Conservation (phyloP, 2,888 invertebrate genomes). For the Melipona bicolor region DNA sequence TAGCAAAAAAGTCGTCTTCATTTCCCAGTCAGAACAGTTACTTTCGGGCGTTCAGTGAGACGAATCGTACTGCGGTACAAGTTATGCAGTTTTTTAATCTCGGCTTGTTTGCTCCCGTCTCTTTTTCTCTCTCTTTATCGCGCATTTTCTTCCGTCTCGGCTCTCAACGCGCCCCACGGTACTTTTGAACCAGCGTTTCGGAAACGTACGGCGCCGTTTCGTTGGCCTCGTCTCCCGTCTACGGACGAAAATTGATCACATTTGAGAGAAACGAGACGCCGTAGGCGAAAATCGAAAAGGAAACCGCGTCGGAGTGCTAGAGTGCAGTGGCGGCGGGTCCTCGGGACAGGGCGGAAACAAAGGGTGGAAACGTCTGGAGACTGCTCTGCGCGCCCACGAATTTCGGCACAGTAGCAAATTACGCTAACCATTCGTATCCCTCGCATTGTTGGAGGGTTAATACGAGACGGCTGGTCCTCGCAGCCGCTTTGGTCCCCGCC, state of each 20-base stretch:
- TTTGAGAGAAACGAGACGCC: background rate
- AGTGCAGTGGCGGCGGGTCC: constrained; percentile 15
- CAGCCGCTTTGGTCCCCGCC: constrained; percentile 29
- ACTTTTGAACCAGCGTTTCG: background rate
- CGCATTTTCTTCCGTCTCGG: no score
- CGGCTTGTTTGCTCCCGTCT: background rate
- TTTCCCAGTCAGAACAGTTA: no score
- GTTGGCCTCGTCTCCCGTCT: background rate
- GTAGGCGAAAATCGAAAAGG: constrained; percentile 21
- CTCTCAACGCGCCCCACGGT: no score
- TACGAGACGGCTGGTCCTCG: constrained; percentile 65
- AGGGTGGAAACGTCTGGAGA: constrained; percentile 41
- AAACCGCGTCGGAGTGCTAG: constrained; percentile 19
- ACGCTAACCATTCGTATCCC: constrained; percentile 62
- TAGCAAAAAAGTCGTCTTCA: no score
- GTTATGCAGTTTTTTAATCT: background rate
- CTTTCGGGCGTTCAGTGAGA: no score
- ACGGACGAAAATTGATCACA: background rate
- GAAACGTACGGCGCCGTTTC: background rate
- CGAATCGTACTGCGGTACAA: no score
- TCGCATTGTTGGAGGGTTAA: constrained; percentile 65
- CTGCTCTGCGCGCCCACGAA: constrained; percentile 45
- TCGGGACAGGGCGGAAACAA: background rate
- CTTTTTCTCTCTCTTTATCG: background rate
- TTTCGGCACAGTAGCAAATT: constrained; percentile 64